A percentile compares a stretch with the other conserved stretches of the same genome.
These are phyloP conservation scores for Drosophila pectinifera DNA, from an alignment of 1,140 invertebrate genomes.

Conservation along the genomic window DNA sequence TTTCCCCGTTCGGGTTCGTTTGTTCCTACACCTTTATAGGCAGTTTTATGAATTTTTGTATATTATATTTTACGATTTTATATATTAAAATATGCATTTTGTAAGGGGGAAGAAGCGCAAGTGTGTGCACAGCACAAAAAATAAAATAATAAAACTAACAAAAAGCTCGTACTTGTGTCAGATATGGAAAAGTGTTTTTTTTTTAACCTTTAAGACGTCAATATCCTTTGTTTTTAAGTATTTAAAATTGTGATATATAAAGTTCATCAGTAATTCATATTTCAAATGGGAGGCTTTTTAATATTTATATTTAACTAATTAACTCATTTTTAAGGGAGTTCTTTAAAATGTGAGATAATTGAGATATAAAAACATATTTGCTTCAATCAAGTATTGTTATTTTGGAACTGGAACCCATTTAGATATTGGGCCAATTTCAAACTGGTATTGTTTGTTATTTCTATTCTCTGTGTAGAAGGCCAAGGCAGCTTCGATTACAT, in stretches of 20 bases:
- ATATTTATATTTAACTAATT: no score
- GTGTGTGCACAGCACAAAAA: conserved; percentile 7
- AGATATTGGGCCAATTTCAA: background rate
- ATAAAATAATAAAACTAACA: background rate
- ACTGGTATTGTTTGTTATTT: background rate
- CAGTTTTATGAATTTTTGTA: conserved; percentile 53
- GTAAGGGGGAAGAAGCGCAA: background rate
- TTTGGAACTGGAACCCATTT: background rate
- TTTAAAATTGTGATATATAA: no score
- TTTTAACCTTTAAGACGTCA: background rate
- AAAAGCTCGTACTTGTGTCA: background rate
- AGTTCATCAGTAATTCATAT: no score
- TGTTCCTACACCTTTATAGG: conserved; percentile 42
- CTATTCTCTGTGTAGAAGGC: conserved; percentile 10
- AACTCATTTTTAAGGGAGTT: no score
- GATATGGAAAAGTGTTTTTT: background rate
- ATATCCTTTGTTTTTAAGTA: background rate
- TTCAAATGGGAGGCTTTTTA: no score
- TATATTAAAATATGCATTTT: conserved; percentile 36
- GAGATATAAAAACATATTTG: no score
- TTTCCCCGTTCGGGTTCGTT: conserved; percentile 1
- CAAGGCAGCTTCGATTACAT: conserved; percentile 41
- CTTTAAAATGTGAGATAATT: no score
- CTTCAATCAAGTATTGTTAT: background rate
- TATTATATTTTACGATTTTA: conserved; percentile 44